Evolutionary conservation across 1,140 invertebrate genomes (phyloP).

Genomic region (Rhagoletis pomonella): DNA sequence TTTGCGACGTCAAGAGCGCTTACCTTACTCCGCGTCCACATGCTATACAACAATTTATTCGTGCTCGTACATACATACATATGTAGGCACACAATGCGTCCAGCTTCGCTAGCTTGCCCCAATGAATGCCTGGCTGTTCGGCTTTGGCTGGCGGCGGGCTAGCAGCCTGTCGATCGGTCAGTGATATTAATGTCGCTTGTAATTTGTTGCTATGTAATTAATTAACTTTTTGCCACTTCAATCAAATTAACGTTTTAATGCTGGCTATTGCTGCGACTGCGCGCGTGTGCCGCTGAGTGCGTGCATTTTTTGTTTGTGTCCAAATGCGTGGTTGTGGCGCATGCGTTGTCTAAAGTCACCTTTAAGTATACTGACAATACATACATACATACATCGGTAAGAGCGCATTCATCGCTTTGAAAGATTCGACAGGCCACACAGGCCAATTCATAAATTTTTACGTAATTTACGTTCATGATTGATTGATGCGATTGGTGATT

Average conservation of each 20-base stretch:
- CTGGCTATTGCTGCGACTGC: constrained; percentile 3
- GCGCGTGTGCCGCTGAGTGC: not conserved
- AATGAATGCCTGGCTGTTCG: not conserved
- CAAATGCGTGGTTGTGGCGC: not conserved
- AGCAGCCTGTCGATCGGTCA: constrained; percentile 12
- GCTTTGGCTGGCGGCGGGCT: not conserved
- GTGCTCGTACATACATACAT: not conserved
- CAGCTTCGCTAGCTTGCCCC: not conserved
- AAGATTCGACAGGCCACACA: not conserved
- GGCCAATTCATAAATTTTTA: constrained; percentile 17
- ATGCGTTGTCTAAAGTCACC: not conserved
- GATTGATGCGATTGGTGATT: constrained; percentile 39
- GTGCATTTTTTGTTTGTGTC: no score
- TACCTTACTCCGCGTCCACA: not conserved
- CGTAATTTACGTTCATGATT: constrained; percentile 42
- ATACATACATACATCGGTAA: not conserved
- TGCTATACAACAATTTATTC: not conserved
- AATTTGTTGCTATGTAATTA: constrained; percentile 49
- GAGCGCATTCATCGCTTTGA: not conserved
- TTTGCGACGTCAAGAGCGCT: constrained; percentile 25
- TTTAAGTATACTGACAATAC: not conserved
- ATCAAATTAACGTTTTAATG: constrained; percentile 49
- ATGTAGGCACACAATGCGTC: not conserved
- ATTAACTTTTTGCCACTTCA: constrained; percentile 48
- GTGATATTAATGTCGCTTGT: constrained; percentile 37